A percentile compares a stretch with the other conserved stretches of the same genome.
phyloP scores from a whole-genome alignment of 2,888 invertebrate genomes.

The Eremobia ochroleuca region DNA sequence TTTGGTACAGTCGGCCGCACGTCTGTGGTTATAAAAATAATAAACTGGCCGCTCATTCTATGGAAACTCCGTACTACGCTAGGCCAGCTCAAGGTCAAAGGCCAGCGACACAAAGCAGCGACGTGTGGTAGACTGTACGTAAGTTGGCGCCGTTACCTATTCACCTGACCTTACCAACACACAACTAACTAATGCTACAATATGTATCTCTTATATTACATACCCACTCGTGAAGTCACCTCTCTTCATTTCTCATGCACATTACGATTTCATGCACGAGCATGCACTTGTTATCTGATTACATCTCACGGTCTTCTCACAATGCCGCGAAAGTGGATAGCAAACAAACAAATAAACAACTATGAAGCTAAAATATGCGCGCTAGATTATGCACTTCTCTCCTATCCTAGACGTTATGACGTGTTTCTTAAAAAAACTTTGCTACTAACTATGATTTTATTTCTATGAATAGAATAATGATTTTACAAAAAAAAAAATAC shows the following conservation, averaged over 20 bases:
- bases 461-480: too few species aligned
- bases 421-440: background rate
- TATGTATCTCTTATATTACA: background rate
- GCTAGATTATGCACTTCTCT: background rate
- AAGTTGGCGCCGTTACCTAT: background rate
- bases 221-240: background rate
- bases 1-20: background rate
- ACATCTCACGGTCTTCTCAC: conserved; percentile 44
- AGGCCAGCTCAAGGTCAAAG: too few species aligned
- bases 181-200: background rate
- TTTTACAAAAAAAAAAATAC: too few species aligned
- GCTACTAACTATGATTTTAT: background rate
- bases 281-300: conserved; percentile 43
- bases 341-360: conserved; percentile 7
- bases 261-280: conserved; percentile 28
- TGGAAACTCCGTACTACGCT: background rate
- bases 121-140: background rate
- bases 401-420: background rate
- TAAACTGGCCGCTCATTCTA: background rate
- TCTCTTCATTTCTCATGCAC: conserved; percentile 7
- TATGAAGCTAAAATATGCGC: background rate
- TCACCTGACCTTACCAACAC: background rate
- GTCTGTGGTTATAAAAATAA: background rate
- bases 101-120: background rate
- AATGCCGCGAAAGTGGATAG: conserved; percentile 37